Conservation (phyloP, 2,797 vertebrate species). For the Cirrhinus molitorella region DNA sequence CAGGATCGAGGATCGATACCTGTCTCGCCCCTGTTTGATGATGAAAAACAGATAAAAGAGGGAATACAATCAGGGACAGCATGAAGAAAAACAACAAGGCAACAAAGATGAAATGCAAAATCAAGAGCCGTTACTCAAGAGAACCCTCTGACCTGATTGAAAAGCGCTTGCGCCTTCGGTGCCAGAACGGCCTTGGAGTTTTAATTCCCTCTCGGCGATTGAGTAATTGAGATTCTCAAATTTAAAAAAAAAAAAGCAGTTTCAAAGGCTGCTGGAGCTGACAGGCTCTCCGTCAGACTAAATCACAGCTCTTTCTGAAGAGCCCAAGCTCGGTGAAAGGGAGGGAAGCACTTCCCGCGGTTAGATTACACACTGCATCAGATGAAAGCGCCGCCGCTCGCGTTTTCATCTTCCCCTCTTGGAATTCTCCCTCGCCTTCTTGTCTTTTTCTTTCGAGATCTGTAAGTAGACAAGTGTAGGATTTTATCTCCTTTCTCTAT, state of each 20-base stretch:
- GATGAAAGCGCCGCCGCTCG: constrained; percentile 53
- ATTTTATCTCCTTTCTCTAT: constrained; percentile 50
- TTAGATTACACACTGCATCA: constrained; percentile 56
- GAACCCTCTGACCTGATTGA: constrained; percentile 52
- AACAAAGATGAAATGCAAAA: constrained; percentile 37
- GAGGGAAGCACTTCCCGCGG: constrained; percentile 45
- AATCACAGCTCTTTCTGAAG: constrained; percentile 53
- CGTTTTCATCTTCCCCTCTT: constrained; percentile 46
- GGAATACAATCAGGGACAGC: background rate
- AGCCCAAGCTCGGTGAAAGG: constrained; percentile 11
- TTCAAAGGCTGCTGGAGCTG: constrained; percentile 57
- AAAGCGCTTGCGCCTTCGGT: constrained; percentile 29
- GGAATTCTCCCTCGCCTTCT: constrained; percentile 4
- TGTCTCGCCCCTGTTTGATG: constrained; percentile 33
- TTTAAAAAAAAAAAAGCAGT: constrained; percentile 53
- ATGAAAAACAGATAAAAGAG: constrained; percentile 30
- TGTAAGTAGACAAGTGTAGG: constrained; percentile 37
- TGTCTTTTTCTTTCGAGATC: constrained; percentile 35
- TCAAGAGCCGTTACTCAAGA: constrained; percentile 51
- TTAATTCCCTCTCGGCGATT: constrained; percentile 53
- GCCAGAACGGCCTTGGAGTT: constrained; percentile 44
- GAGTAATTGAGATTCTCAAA: constrained; percentile 61
- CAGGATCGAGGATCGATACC: constrained; percentile 54
- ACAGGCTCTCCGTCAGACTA: constrained; percentile 49
- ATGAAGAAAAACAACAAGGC: constrained; percentile 19